Percentiles rank a stretch among this genome's conserved stretches.
Evolutionary conservation across 2,888 invertebrate genomes (phyloP).

Genomic region (Venustoraphidia nigricollis): DNA sequence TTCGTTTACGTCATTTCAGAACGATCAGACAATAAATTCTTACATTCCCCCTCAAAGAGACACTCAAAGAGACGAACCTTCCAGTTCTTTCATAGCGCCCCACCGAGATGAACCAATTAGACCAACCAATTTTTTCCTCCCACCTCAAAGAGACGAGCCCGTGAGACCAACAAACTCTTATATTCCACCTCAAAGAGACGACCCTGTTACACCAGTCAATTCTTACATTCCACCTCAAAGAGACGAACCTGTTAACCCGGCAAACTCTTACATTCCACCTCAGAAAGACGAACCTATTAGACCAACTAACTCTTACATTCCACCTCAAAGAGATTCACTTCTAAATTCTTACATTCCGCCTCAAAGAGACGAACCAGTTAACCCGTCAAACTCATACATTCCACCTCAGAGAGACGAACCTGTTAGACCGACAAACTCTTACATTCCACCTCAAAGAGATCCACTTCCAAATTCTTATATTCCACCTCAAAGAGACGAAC

Average conservation of each 20-base stretch:
- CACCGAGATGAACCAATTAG: neutral
- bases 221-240: conserved; percentile 1
- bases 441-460: too few species aligned
- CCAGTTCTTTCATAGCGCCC: neutral
- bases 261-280: conserved; percentile 1
- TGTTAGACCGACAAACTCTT: too few species aligned
- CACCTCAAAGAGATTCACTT: too few species aligned
- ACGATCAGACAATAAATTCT: too few species aligned
- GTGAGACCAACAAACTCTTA: neutral
- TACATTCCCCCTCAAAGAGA: too few species aligned
- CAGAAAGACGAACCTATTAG: neutral
- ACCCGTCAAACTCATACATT: neutral
- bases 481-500: neutral
- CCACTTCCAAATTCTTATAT: neutral
- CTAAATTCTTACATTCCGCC: neutral
- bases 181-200: neutral
- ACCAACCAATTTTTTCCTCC: neutral
- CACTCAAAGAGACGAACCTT: too few species aligned
- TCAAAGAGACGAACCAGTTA: neutral
- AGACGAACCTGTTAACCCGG: neutral
- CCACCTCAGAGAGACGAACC: neutral
- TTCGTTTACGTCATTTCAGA: too few species aligned
- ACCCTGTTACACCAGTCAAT: neutral
- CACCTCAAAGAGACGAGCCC: neutral
- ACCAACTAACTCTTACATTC: too few species aligned